Base-by-base conservation (phyloP, 2,888 invertebrate species). In the Halictus ligatus region DNA sequence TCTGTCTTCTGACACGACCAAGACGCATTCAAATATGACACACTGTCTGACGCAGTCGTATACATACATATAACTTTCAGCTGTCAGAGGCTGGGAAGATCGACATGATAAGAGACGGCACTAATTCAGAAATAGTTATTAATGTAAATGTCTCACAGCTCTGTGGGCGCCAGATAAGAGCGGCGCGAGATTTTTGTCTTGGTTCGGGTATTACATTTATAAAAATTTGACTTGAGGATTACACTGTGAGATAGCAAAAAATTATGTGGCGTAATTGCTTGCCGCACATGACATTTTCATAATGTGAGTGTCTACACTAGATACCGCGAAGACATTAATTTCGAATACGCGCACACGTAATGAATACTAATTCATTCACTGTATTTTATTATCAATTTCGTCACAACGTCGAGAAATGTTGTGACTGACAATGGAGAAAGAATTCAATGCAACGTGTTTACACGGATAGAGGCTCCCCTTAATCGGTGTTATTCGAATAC, bases 151-250 rank as follows among this genome's bases (percentile, higher is more conserved):
- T 64, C 58, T 15, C 6, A 15, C 75, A 73, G 73, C 43, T 64
- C 43, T 18, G 48, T 48, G 29, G 35, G 67, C 67, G 71, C n/a
- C 73, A 75, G 81, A 87, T 86, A 87, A 87, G 46, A 75, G 25
- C 18, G 48, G 48, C 75, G 29, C 29, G 21, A 40, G 46, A 25
- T 75, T 78, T 78, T 48, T 40, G 43, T 12, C 48, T 69, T 69
- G 8, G 21, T 54, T 13, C 21, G 12, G 79, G 58, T 40, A 40
- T 50, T 21, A 50, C 15, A 48, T 15, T 29, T 48, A 1, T 4
- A 18, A 43, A 78, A 54, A 79, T 60, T 78, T 78, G 12, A 18
- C 15, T 15, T 18, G 4, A 5, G 21, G 35, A 60, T 60, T 13
- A 25, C 15, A 46, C 46, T 15, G 18, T 69, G 50, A 77, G 35